Conservation (phyloP, 2,888 invertebrate species). For the Uropetala carovei region DNA sequence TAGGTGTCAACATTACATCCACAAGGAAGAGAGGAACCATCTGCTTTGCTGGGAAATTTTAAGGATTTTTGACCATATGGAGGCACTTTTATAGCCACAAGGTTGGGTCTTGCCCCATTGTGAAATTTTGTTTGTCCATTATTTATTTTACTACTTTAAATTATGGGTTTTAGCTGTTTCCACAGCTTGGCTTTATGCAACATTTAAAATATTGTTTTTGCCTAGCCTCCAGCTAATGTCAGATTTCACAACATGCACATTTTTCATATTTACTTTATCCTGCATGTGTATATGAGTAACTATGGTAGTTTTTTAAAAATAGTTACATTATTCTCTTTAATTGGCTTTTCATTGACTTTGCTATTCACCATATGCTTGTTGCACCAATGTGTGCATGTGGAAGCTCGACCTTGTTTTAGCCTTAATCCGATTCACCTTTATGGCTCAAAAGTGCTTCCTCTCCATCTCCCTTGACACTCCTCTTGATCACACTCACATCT, state of each 20-base stretch:
- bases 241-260: conserved; percentile 12
- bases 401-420: conserved; percentile 41
- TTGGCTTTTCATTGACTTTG: conserved; percentile 43
- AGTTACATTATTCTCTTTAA: conserved; percentile 43
- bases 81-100: conserved; percentile 68
- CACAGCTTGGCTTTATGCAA: conserved; percentile 59
- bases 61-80: conserved; percentile 70
- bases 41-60: conserved; percentile 67
- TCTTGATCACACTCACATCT: conserved; percentile 3
- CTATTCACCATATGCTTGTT: conserved; percentile 34
- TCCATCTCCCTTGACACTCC: conserved; percentile 61
- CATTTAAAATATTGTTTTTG: conserved; percentile 43
- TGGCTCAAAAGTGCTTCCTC: conserved; percentile 68
- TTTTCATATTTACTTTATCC: conserved; percentile 21
- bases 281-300: conserved; percentile 36
- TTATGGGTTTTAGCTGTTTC: conserved; percentile 21
- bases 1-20: conserved; percentile 69
- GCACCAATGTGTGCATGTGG: conserved; percentile 60
- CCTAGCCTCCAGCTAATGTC: background rate
- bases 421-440: conserved; percentile 66
- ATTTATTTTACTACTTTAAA: background rate
- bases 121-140: conserved; percentile 21
- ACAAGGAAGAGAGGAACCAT: conserved; percentile 67
- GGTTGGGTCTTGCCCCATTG: conserved; percentile 65
- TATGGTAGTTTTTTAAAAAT: conserved; percentile 30